Conservation (phyloP, 2,888 invertebrate genomes). For the Melangyna quadrimaculata region DNA sequence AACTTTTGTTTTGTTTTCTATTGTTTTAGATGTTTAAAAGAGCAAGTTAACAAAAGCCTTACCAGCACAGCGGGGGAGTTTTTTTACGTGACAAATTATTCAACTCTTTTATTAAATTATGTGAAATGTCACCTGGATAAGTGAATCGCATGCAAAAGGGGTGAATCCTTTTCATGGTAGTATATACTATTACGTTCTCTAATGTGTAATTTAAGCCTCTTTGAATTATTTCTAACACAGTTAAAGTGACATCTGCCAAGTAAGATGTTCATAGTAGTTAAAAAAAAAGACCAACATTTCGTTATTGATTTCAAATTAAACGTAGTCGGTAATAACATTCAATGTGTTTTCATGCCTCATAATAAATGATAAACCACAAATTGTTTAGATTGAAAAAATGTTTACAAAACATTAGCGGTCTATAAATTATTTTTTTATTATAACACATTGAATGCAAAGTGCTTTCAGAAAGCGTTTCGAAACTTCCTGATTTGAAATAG, state of each 20-base stretch:
- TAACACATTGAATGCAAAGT: no score
- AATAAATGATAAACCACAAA: not conserved
- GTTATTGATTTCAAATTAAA: conserved; percentile 59
- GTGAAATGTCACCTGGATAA: conserved; percentile 65
- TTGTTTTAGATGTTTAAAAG: not conserved
- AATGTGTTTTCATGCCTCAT: not conserved
- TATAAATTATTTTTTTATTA: no score
- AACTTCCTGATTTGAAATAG: no score
- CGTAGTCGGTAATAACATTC: not conserved
- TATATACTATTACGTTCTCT: conserved; percentile 22
- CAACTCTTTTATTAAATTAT: conserved; percentile 57
- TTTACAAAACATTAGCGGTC: conserved; percentile 49
- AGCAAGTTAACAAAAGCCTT: not conserved
- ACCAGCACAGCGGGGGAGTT: not conserved
- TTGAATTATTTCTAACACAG: conserved; percentile 25
- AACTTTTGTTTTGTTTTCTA: not conserved
- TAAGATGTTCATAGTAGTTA: conserved; percentile 29
- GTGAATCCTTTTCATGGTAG: conserved; percentile 47
- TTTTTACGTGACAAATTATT: conserved; percentile 52
- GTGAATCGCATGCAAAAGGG: conserved; percentile 53
- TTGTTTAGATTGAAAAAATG: conserved; percentile 3
- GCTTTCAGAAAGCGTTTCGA: no score
- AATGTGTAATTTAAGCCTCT: conserved; percentile 41
- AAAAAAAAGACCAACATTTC: not conserved
- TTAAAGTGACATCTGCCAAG: conserved; percentile 52